Percentiles rank a stretch among this genome's conserved stretches.
phyloP scores from a whole-genome alignment of 2,888 invertebrate genomes.

The Laspeyria flexula region DNA sequence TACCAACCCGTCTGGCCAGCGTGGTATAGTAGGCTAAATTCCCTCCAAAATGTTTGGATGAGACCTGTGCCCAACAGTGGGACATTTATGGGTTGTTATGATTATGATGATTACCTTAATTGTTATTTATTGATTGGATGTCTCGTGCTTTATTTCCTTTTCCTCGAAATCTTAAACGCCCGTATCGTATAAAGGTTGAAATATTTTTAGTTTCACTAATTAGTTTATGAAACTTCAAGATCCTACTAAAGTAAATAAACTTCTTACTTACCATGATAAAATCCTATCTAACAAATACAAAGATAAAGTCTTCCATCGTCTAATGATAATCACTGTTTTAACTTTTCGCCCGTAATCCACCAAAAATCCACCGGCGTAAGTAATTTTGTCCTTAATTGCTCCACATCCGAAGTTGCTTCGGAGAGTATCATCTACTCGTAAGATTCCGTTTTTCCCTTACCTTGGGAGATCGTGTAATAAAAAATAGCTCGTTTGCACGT shows the following conservation, averaged over 20 bases:
- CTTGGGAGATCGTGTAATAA: conserved; percentile 54
- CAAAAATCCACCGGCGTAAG: conserved; percentile 51
- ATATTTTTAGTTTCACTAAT: no score
- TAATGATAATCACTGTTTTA: conserved; percentile 40
- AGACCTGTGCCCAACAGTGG: no score
- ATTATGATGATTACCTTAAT: no score
- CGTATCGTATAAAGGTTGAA: no score
- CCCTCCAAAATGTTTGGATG: no score
- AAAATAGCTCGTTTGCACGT: conserved; percentile 75
- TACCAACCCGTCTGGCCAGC: no score
- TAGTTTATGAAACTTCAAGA: not conserved
- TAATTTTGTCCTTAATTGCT: conserved; percentile 65
- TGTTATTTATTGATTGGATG: no score
- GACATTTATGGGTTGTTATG: no score
- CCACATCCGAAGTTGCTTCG: conserved; percentile 49
- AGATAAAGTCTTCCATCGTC: conserved; percentile 20
- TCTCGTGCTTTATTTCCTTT: no score
- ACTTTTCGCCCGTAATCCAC: conserved; percentile 48
- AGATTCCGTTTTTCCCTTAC: conserved; percentile 55
- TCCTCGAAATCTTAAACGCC: no score
- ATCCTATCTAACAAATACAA: conserved; percentile 12
- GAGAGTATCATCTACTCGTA: conserved; percentile 59
- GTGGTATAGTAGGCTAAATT: no score
- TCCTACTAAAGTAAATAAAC: conserved; percentile 12
- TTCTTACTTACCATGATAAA: conserved; percentile 15